phyloP scores from a whole-genome alignment of 2,113 vertebrate genomes.

The Isichthys henryi region DNA sequence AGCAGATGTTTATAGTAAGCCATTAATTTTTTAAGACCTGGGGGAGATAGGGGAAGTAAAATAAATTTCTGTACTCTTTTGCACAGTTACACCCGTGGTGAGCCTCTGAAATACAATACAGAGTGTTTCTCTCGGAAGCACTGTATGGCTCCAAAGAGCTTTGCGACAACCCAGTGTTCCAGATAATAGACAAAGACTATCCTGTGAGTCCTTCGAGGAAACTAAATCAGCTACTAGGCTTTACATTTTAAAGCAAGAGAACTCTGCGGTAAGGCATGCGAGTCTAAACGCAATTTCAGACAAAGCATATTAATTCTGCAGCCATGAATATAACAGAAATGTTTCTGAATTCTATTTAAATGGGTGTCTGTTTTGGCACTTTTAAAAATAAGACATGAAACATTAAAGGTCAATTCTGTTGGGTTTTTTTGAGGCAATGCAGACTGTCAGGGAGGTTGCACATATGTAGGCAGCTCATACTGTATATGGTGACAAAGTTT shows the following conservation, averaged over 20 bases:
- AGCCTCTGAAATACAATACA: constrained; percentile 18
- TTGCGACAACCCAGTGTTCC: background rate
- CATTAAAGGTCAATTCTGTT: background rate
- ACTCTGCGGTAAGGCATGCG: background rate
- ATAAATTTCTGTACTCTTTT: constrained; percentile 36
- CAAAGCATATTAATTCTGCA: background rate
- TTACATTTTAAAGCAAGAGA: background rate
- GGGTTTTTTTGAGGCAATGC: background rate
- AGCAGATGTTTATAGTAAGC: constrained; percentile 48
- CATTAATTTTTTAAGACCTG: constrained; percentile 34
- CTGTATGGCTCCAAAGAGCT: background rate
- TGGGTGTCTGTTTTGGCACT: background rate
- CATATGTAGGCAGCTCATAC: constrained; percentile 51
- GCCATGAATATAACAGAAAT: background rate
- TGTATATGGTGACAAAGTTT: constrained; percentile 35
- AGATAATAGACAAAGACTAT: background rate
- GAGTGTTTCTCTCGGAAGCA: background rate
- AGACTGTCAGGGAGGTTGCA: constrained; percentile 34
- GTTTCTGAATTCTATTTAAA: background rate
- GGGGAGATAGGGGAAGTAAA: constrained; percentile 19
- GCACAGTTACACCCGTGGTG: constrained; percentile 36
- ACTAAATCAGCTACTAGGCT: background rate
- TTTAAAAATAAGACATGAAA: background rate
- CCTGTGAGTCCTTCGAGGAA: background rate
- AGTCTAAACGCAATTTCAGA: background rate